Evolutionary conservation across 2,888 invertebrate genomes (phyloP).

Genomic region (Belgica antarctica): DNA sequence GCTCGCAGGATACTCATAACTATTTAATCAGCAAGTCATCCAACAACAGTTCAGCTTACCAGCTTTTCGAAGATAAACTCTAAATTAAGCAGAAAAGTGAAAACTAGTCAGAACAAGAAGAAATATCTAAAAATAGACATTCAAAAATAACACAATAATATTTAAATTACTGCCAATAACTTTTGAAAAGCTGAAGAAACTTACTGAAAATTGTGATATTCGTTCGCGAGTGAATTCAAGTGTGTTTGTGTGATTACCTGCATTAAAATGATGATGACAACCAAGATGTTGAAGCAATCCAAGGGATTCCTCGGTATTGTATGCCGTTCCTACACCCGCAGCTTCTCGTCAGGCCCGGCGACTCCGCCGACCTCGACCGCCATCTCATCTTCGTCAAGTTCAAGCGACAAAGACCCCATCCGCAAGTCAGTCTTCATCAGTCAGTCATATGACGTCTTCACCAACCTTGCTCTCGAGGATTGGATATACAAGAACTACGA

Average conservation of each 20-base stretch:
- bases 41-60: background rate
- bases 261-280: slow-evolving; percentile 14
- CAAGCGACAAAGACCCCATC: slow-evolving; percentile 49
- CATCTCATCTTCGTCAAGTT: background rate
- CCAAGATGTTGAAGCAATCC: background rate
- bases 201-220: slow-evolving; percentile 4
- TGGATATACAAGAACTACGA: slow-evolving; percentile 90
- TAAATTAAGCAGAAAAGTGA: slow-evolving; percentile 12
- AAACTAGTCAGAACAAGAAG: slow-evolving; percentile 30
- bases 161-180: slow-evolving; percentile 13
- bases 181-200: background rate
- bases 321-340: background rate
- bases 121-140: slow-evolving; percentile 27
- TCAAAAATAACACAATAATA: slow-evolving; percentile 9
- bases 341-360: too few relatives aligned
- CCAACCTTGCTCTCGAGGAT: slow-evolving; percentile 93
- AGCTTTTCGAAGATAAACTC: slow-evolving; percentile 1
- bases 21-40: slow-evolving; percentile 15
- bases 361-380: background rate
- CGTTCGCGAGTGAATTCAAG: background rate
- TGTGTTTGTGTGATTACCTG: slow-evolving; percentile 6
- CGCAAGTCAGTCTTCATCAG: slow-evolving; percentile 89
- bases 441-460: slow-evolving; percentile 83
- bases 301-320: slow-evolving; percentile 10
- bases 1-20: slow-evolving; percentile 9